Evolutionary conservation across 1,140 invertebrate genomes (phyloP), one percentile per base, ranked within the genome.

Genomic region (Theocolax elegans): DNA sequence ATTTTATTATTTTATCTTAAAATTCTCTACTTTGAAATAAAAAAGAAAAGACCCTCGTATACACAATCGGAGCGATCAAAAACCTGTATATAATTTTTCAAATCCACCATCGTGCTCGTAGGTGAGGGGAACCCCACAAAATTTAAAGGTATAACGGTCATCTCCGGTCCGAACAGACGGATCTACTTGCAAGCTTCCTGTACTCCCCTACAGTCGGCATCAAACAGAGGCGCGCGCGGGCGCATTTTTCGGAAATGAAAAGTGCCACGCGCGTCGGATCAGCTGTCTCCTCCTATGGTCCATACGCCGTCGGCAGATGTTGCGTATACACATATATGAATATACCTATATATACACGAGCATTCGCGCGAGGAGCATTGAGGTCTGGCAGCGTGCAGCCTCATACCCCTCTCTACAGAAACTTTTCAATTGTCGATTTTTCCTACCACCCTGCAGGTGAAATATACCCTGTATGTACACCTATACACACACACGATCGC

Each of bases 361-460:
- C n/a, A n/a, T n/a, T 49, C 27, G 35, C 38, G 27, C 13, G 17
- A 59, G 56, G 49, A 38, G 19, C 25, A 64, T 64, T 40, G 62
- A 64, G 62, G 58, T 25, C n/a, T n/a, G n/a, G n/a, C n/a, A n/a
- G n/a, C n/a, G n/a, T n/a, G n/a, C n/a, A n/a, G n/a, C n/a, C n/a
- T n/a, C n/a, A n/a, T n/a, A n/a, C n/a, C 71, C 72, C 67, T 48
- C 67, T 67, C 72, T 71, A n/a, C n/a, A n/a, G n/a, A n/a, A n/a
- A n/a, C n/a, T n/a, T n/a, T 77, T 75, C 74, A 75, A 68, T 29
- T 66, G 51, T 75, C 72, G 59, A 75, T 79, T 82, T 81, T 83
- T 77, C 76, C 78, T 74, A 80, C 80, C 80, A 78, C 78, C 76
- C 77, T 75, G 81, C 81, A 83, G 82, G 82, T 83, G 82, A 82